Base-by-base conservation (phyloP, 2,797 vertebrate species). In the Staurois parvus region DNA sequence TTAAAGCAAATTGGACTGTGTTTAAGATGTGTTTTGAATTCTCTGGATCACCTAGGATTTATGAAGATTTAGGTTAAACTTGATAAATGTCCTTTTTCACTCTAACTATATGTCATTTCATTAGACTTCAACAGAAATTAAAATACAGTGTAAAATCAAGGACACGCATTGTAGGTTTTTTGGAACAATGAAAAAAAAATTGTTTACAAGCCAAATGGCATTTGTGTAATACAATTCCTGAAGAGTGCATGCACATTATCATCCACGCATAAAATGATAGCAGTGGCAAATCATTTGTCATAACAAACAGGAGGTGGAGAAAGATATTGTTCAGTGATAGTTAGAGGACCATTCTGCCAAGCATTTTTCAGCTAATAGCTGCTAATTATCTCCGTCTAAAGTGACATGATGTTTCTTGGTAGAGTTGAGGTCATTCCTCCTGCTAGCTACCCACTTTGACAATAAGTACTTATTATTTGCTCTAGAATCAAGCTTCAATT, bases 321-420 rank as follows among this genome's bases (percentile, higher is more conserved):
- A 66, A 62, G 45, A 66, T 30, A 70, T 84, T 84, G 74, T 84
- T 69, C 52, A 56, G n/a, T 10, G 7, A 37, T 68, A 76, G 81
- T 68, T 83, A 69, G 12, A 72, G 48, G 32, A 52, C 34, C 21
- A 17, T 37, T 72, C 75, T 79, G 83, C 48, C n/a, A 72, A 72
- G 67, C 67, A 78, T 69, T 84, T 28, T 72, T 32, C 74, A 32
- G 67, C 83, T 84, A 79, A 92, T 91, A 91, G 90, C 88, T 85
- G 88, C 88, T 89, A 90, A 91, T 91, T n/a, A 89, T 89, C 89
- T 91, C 91, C 84, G 87, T 83, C 89, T 88, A 88, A 45, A 78
- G 85, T 90, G 89, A 91, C 91, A 91, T 85, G 84, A 90, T 86
- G 84, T 78, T 91, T 89, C 88, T 87, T 88, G 67, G 90, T 89